Base-by-base conservation (phyloP, 2,888 invertebrate species). In the Diaperis boleti region DNA sequence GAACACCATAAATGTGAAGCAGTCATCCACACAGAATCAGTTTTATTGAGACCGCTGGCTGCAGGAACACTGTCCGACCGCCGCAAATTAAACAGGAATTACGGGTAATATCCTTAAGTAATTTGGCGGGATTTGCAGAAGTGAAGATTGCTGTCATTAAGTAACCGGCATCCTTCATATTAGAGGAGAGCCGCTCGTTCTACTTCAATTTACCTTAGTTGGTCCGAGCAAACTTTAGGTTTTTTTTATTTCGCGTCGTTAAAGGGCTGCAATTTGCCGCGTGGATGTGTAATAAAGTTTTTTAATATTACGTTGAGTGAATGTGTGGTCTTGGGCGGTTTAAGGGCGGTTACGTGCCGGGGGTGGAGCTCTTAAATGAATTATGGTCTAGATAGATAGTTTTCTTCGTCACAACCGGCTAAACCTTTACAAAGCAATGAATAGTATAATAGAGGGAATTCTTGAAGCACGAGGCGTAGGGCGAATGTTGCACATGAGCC, bases 1-100 rank as follows among this genome's bases (percentile, higher is more conserved):
- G 76, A 74, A 77, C 74, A 71, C 74, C 73, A 74, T 76, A 77
- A 77, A 76, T 74, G 74, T 72, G 75, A 74, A 72, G 72, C 74
- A 72, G 72, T 70, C 75, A 74, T 74, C 74, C 74, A 71, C 73
- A 70, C 63, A 66, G 64, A 60, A 64, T 64, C 55, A 64, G 64
- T 64, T 64, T 64, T 64, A 64, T 60, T 64, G 60, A 41, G 55
- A 54, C 45, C 45, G 35, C 26, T 8, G 44, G 44, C 6, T 7
- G 18, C 45, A 37, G 22, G 39, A 41, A 54, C 49, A 47, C 39
- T 42, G 33, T 20, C 41, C 31, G 10, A 55, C 54, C 39, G 39
- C 54, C 22, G 35, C 59, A 59, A 64, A 64, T 64, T 64, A 64
- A 59, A 59, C 64, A 49, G 47, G 59, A 64, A 54, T 64, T 59